Evolutionary conservation across 2,113 vertebrate genomes (phyloP).

Genomic region (Poeciliopsis retropinna): DNA sequence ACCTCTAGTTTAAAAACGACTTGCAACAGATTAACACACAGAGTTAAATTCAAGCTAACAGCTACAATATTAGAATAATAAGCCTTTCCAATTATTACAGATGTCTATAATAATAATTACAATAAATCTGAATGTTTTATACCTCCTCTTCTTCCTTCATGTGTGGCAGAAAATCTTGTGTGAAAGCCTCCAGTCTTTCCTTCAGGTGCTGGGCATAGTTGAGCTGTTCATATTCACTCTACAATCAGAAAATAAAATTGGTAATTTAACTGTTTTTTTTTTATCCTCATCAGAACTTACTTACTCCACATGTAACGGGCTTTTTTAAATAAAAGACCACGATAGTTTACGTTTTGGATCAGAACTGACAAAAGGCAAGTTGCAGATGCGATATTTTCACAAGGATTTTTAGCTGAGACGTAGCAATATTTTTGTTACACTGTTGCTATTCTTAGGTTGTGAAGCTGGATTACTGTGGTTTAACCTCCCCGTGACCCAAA

Average conservation of each 20-base stretch:
- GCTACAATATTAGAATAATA: background rate
- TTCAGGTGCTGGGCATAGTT: slow-evolving; percentile 98
- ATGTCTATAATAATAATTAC: background rate
- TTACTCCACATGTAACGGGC: no score
- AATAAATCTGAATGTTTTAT: slow-evolving; percentile 15
- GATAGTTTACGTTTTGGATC: background rate
- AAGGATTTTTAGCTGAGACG: background rate
- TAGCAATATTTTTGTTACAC: background rate
- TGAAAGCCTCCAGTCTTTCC: slow-evolving; percentile 95
- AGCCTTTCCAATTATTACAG: background rate
- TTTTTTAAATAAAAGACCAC: background rate
- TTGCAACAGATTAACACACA: background rate
- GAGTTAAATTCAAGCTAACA: background rate
- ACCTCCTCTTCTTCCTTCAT: slow-evolving; percentile 99
- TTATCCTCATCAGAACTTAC: no score
- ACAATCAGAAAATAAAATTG: slow-evolving; percentile 31
- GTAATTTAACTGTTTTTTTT: background rate
- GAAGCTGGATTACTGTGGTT: background rate
- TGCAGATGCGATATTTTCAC: background rate
- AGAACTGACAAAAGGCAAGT: background rate
- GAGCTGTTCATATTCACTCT: slow-evolving; percentile 97
- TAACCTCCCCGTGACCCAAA: background rate
- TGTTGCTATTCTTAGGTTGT: background rate
- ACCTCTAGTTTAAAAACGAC: slow-evolving; percentile 34
- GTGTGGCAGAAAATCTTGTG: slow-evolving; percentile 97